Base-by-base conservation (phyloP, 2,797 vertebrate genomes). In the Carduelis carduelis region DNA sequence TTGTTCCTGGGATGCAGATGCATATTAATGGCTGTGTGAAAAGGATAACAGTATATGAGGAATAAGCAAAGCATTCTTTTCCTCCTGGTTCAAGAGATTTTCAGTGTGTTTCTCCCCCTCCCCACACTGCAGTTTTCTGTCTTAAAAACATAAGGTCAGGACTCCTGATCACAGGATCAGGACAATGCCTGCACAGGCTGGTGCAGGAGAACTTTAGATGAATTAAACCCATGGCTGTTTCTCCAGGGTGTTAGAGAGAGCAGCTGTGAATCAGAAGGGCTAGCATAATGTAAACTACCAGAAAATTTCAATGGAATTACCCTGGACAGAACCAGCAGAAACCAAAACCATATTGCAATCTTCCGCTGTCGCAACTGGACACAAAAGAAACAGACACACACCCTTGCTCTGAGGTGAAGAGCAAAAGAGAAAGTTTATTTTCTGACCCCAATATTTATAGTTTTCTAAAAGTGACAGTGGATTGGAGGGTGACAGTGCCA, bases 1-100 rank as follows among this genome's bases (percentile, higher is more conserved):
- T 71, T 83, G 60, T 87, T 91, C 76, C 83, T 93, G 72, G 35
- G 83, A 83, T 66, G 83, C 69, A 93, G 85, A 91, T 44, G 52
- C 81, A 80, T 64, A 89, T 94, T 96, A 92, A 94, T 41, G 41
- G 55, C 10, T 79, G 47, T 66, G 87, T 83, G 72, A 59, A 83
- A 94, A 69, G 19, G 11, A 63, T 61, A 88, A 91, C 3, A 83
- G 34, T 50, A 56, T 15, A 78, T 5, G 8, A 83, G 39, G 61
- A 89, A 83, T 71, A 85, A 85, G 39, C 46, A 87, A 52, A 55
- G 60, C 1, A 10, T 69, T 88, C 16, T 85, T 47, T 81, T 85
- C 46, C 44, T 85, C n/a, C 55, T 79, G 37, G 14, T 46, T 85
- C 50, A 81, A 69, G 55, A 71, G 35, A 11, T 50, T 78, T 61